These are phyloP conservation scores for Glossosoma conforme DNA, from an alignment of 1,140 invertebrate genomes.

Conservation along the genomic window DNA sequence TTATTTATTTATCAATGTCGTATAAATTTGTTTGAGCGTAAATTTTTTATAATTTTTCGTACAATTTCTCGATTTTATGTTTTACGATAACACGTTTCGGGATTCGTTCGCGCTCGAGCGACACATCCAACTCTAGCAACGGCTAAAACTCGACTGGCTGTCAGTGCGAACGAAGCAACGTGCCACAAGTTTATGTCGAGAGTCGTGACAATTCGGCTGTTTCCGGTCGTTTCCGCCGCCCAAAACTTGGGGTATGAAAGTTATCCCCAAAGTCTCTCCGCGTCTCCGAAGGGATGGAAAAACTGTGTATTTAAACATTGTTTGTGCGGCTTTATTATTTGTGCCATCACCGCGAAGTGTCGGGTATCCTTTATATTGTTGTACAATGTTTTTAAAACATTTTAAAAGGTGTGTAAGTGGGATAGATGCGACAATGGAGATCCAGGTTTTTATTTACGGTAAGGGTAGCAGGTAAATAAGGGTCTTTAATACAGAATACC, in stretches of 20 bases:
- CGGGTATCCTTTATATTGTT: slow-evolving; percentile 20
- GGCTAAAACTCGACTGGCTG: slow-evolving; percentile 27
- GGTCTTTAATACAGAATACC: too few relatives aligned
- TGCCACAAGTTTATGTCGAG: slow-evolving; percentile 19
- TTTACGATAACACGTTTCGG: not conserved
- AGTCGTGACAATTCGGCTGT: slow-evolving; percentile 19
- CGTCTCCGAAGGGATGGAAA: slow-evolving; percentile 3
- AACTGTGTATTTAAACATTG: slow-evolving; percentile 15
- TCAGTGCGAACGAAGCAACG: slow-evolving; percentile 16
- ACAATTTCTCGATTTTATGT: not conserved
- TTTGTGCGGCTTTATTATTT: slow-evolving; percentile 19
- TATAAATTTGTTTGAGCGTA: too few relatives aligned
- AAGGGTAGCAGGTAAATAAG: slow-evolving; percentile 20
- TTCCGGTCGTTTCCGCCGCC: slow-evolving; percentile 13
- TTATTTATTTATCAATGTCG: too few relatives aligned
- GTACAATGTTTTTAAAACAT: slow-evolving; percentile 28
- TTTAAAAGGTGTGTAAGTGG: slow-evolving; percentile 29
- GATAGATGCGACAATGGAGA: slow-evolving; percentile 15
- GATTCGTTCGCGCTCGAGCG: slow-evolving; percentile 4
- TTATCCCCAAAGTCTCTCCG: slow-evolving; percentile 25
- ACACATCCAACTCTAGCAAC: slow-evolving; percentile 12
- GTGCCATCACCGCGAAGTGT: slow-evolving; percentile 16
- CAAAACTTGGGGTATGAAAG: slow-evolving; percentile 26
- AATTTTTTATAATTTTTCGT: too few relatives aligned
- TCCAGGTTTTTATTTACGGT: slow-evolving; percentile 19